These are phyloP conservation scores for Allenopithecus nigroviridis DNA, from an alignment of 2,797 vertebrate genomes.

Conservation along the genomic window DNA sequence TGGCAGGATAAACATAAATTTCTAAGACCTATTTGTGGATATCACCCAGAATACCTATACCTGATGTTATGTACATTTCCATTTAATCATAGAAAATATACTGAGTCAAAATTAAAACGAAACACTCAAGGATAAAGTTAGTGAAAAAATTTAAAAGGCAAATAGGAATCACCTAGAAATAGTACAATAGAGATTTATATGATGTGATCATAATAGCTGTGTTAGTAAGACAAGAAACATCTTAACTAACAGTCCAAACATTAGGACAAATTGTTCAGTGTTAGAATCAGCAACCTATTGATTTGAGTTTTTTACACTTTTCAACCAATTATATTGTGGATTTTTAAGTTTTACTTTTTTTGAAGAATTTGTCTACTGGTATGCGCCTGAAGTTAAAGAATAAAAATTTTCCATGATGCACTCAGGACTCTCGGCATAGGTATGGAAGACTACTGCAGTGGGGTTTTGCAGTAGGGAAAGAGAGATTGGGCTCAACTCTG, in stretches of 20 bases:
- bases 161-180: not conserved
- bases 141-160: not conserved
- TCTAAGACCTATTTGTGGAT: not conserved
- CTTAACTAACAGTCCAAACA: not conserved
- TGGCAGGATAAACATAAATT: not conserved
- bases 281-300: not conserved
- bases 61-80: not conserved
- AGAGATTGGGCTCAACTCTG: not conserved
- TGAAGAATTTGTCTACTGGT: not conserved
- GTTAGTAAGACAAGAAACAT: not conserved
- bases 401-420: not conserved
- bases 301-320: not conserved
- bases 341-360: not conserved
- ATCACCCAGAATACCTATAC: not conserved
- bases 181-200: not conserved
- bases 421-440: not conserved
- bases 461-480: not conserved
- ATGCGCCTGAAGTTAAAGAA: not conserved
- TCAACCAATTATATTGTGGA: not conserved
- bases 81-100: not conserved
- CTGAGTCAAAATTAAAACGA: not conserved
- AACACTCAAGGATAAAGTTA: not conserved
- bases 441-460: fast-evolving
- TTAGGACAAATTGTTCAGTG: not conserved
- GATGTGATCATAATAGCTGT: not conserved